Percentiles rank a stretch among this genome's conserved stretches.
Conservation (phyloP, 2,113 vertebrate species). For the Podilymbus podiceps region DNA sequence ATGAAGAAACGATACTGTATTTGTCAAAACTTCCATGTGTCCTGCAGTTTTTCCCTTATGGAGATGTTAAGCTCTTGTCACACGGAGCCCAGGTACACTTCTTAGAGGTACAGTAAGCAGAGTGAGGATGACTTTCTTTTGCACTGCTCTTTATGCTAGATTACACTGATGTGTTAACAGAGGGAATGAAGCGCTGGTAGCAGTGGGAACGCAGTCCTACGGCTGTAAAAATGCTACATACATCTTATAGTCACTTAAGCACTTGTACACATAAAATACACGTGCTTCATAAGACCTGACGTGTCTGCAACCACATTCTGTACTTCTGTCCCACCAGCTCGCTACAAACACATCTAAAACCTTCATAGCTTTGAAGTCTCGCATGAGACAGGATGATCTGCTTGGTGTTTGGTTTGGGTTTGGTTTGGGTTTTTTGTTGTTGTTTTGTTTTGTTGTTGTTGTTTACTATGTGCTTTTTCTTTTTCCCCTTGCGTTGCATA, state of each 20-base stretch:
- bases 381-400: background rate
- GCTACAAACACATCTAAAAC: background rate
- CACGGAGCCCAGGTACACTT: background rate
- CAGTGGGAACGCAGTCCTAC: background rate
- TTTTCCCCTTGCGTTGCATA: background rate
- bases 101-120: background rate
- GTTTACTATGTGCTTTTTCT: background rate
- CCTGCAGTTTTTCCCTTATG: background rate
- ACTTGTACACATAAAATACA: background rate
- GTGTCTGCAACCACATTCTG: background rate
- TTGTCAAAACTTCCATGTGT: background rate
- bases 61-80: background rate
- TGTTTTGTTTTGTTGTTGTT: background rate
- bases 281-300: background rate
- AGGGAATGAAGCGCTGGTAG: background rate
- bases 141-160: background rate
- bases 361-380: background rate
- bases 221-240: background rate
- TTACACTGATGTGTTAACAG: background rate
- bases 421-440: background rate
- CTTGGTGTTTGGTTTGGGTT: background rate
- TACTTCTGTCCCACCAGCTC: background rate
- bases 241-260: background rate
- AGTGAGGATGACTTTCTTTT: background rate
- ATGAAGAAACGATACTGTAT: background rate